These are phyloP conservation scores for Amphiura filiformis DNA, from an alignment of 35 echinoderm and acorn worm genomes.

Conservation along the genomic window DNA sequence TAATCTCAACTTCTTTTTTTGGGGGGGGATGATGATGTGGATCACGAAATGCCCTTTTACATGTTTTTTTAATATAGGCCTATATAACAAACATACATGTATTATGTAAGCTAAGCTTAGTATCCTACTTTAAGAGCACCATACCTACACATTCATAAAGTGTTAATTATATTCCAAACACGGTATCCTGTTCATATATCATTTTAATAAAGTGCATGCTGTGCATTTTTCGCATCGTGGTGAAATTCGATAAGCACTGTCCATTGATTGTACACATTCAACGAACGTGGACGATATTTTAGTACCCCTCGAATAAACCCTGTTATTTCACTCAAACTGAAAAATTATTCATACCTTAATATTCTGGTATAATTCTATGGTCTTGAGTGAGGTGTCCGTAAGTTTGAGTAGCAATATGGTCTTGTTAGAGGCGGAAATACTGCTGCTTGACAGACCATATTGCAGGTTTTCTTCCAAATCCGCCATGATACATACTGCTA, in stretches of 20 bases:
- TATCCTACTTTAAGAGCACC: too few relatives aligned
- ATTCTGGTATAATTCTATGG: conserved; percentile 66
- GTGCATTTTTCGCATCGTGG: conserved; percentile 16
- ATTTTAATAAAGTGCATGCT: conserved; percentile 8
- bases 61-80: too few relatives aligned
- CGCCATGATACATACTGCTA: conserved; percentile 18
- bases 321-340: background rate
- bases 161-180: too few relatives aligned
- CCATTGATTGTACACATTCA: background rate
- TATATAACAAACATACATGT: too few relatives aligned
- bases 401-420: conserved; percentile 66
- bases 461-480: conserved; percentile 26
- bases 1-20: too few relatives aligned
- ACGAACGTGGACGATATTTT: too few relatives aligned
- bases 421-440: conserved; percentile 50
- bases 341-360: conserved; percentile 42
- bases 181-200: too few relatives aligned
- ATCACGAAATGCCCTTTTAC: too few relatives aligned
- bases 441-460: conserved; percentile 70
- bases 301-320: background rate
- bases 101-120: too few relatives aligned
- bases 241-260: background rate
- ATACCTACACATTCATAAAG: too few relatives aligned
- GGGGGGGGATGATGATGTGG: too few relatives aligned
- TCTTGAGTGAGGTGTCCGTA: conserved; percentile 58